Percentiles rank a stretch among this genome's conserved stretches.
Evolutionary conservation across 2,888 invertebrate species (phyloP).

Genomic region (Harpagoxenus sublaevis): DNA sequence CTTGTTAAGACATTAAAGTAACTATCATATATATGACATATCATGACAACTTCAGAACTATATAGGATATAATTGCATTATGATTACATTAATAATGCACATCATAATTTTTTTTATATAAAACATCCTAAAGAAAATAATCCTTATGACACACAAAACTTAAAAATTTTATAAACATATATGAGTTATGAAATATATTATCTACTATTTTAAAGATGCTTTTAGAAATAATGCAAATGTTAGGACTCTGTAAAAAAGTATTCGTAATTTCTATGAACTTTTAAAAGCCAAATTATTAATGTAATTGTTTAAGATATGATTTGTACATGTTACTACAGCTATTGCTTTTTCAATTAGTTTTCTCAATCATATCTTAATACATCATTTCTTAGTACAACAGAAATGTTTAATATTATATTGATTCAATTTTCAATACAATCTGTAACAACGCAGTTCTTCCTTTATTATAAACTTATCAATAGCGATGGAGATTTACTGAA

Average conservation of each 20-base stretch:
- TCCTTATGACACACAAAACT: not conserved
- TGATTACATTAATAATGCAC: not conserved
- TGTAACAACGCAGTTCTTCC: not conserved
- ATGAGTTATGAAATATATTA: not conserved
- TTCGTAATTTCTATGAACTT: slow-evolving; percentile 17
- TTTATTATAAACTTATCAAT: not conserved
- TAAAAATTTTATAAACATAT: slow-evolving; percentile 10
- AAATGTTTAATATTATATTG: not conserved
- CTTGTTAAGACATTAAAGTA: slow-evolving; percentile 13
- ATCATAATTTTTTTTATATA: slow-evolving; percentile 16
- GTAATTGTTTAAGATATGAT: slow-evolving; percentile 19
- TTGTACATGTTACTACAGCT: not conserved
- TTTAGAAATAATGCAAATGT: slow-evolving; percentile 52
- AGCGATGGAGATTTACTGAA: not conserved
- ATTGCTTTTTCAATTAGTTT: slow-evolving; percentile 2
- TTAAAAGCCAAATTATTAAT: slow-evolving; percentile 19
- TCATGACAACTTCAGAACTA: slow-evolving; percentile 13
- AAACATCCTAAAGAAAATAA: slow-evolving; percentile 26
- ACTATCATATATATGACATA: slow-evolving; percentile 5
- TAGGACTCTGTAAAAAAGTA: slow-evolving; percentile 25
- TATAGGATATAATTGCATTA: not conserved
- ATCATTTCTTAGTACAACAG: not conserved
- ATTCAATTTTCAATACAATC: slow-evolving; percentile 9
- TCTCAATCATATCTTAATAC: slow-evolving; percentile 7
- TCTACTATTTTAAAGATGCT: slow-evolving; percentile 8